A percentile compares a stretch with the other conserved stretches of the same genome.
Evolutionary conservation across 2,888 invertebrate genomes (phyloP).

Genomic region (Eurois occulta): DNA sequence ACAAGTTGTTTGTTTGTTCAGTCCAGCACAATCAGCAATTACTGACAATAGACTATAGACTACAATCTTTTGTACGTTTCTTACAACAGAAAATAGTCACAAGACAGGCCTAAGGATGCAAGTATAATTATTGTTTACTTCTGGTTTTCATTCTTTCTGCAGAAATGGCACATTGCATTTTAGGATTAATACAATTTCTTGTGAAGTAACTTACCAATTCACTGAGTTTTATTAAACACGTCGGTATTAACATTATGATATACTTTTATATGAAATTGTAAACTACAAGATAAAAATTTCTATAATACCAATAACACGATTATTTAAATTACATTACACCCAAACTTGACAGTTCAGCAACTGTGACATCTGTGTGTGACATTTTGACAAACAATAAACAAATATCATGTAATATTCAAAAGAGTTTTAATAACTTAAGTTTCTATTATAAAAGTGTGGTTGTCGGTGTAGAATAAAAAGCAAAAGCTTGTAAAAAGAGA

Average conservation of each 20-base stretch:
- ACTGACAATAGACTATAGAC: neutral
- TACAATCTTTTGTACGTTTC: neutral
- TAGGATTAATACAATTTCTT: neutral
- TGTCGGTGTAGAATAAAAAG: neutral
- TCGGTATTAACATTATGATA: conserved; percentile 85
- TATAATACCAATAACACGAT: conserved; percentile 62
- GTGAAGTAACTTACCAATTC: conserved; percentile 81
- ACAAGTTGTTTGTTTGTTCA: neutral
- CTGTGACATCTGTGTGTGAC: conserved; percentile 36
- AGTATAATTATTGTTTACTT: neutral
- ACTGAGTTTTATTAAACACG: conserved; percentile 85
- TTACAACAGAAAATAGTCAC: neutral
- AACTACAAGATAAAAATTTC: conserved; percentile 64
- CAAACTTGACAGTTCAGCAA: conserved; percentile 67
- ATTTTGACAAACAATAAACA: conserved; percentile 9
- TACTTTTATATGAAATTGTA: conserved; percentile 64
- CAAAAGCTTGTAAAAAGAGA: neutral
- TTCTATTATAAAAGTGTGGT: neutral
- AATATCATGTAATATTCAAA: neutral
- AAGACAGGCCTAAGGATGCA: neutral
- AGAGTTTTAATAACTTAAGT: neutral
- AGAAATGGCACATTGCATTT: neutral
- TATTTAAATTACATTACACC: conserved; percentile 71
- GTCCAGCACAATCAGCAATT: neutral
- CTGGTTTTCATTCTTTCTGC: neutral